phyloP scores from a whole-genome alignment of 2,888 invertebrate genomes.

The Mythimna albipuncta region DNA sequence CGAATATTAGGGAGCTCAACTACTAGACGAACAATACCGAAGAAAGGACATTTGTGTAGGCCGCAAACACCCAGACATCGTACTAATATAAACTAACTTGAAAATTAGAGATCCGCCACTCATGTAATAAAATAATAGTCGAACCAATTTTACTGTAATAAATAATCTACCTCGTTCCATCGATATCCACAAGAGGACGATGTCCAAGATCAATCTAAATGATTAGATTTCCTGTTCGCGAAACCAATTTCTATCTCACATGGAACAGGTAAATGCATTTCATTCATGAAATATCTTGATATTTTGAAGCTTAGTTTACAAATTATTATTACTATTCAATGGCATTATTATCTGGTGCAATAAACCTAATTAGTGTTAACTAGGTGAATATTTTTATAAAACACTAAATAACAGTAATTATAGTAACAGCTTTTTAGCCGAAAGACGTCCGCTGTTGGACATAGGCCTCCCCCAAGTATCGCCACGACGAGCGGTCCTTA shows the following conservation, averaged over 20 bases:
- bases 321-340: too few species aligned
- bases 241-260: slow-evolving; percentile 17
- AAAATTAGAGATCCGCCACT: neutral
- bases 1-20: too few species aligned
- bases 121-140: neutral
- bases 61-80: neutral
- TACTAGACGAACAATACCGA: too few species aligned
- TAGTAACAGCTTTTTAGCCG: neutral
- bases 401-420: neutral
- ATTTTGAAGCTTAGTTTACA: neutral
- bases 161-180: slow-evolving; percentile 28
- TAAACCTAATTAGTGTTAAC: neutral
- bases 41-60: too few species aligned
- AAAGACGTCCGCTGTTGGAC: too few species aligned
- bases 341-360: neutral
- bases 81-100: neutral
- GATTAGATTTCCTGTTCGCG: slow-evolving; percentile 33
- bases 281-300: neutral
- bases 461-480: too few species aligned
- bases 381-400: neutral
- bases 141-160: slow-evolving; percentile 18
- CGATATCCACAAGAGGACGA: slow-evolving; percentile 17
- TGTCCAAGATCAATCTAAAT: slow-evolving; percentile 35
- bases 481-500: too few species aligned
- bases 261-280: neutral